Base-by-base conservation (phyloP, 2,888 invertebrate species). In the Oscheius sp. region DNA sequence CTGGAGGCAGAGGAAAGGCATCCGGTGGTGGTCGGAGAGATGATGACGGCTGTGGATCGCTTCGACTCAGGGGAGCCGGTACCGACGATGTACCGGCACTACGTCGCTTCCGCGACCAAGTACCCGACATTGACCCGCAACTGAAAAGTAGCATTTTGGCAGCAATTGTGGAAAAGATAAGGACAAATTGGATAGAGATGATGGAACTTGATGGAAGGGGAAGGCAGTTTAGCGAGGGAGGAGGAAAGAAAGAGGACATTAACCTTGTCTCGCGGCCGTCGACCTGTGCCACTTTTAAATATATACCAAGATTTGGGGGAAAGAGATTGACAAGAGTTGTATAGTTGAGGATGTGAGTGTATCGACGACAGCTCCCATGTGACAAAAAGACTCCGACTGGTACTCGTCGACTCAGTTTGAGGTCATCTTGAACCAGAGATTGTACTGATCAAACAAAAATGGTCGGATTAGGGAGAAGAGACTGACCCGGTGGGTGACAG, bases 111-210 rank as follows among this genome's bases (percentile, higher is more conserved):
- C 72, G 73, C 45, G 73, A 73, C 72, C 72, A 73, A 27, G 72
- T 73, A 75, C 75, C 72, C 75, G 73, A 72, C 73, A 75, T 69
- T 5, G 52, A 52, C 69, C 61, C 71, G 59, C 52, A 53, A 35
- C 71, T 52, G 52, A 59, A 53, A 63, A 71, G n/a, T 12, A 27
- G n/a, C 27, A 41, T 59, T 27, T 56, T 35, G 13, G 21, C 5
- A 9, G 35, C 35, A 35, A 35, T 9, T 6, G 35, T 3, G 35
- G 35, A 25, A n/a, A n/a, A n/a, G 21, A 55, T 21, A 21, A 13
- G 16, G 7, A 18, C 2, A 23, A 45, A 63, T 46, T 0, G 16
- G 16, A 23, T 46, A 18, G 41, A 63, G 23, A 45, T 63, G 41
- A 46, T 35, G 35, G 35, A 35, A 35, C 35, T 35, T 35, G 35